Evolutionary conservation across 2,888 invertebrate genomes (phyloP).

Genomic region (Theodoxus fluviatilis): DNA sequence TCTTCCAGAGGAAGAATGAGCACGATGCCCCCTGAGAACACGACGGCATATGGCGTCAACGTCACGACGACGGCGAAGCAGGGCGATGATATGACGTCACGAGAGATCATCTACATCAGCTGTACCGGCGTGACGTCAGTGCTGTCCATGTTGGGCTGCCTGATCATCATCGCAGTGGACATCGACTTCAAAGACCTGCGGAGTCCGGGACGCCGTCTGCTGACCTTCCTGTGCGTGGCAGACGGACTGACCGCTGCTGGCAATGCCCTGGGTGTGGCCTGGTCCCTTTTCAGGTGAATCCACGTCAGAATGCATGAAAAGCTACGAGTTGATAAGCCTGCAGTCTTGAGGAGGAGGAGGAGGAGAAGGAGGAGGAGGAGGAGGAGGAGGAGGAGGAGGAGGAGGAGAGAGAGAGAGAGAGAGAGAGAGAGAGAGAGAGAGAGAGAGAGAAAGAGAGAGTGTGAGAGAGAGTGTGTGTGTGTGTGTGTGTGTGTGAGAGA

Average conservation of each 20-base stretch:
- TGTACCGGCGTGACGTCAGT: constrained; percentile 36
- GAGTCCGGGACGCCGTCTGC: constrained; percentile 39
- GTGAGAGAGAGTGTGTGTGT: too few species aligned
- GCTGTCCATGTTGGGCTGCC: constrained; percentile 41
- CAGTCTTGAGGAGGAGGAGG: too few species aligned
- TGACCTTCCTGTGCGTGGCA: constrained; percentile 41
- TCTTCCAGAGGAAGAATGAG: too few species aligned
- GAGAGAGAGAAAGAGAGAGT: too few species aligned
- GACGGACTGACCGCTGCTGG: constrained; percentile 34
- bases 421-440: too few species aligned
- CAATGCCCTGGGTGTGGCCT: constrained; percentile 29
- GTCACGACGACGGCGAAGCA: not conserved
- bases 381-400: too few species aligned
- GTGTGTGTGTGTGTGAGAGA: too few species aligned
- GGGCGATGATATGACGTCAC: constrained; percentile 23
- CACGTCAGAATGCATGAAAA: not conserved
- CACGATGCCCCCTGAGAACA: too few species aligned
- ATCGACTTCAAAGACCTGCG: constrained; percentile 33
- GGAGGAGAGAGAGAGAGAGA: too few species aligned
- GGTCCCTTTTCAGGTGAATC: constrained; percentile 28
- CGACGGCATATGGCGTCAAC: too few species aligned
- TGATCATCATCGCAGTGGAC: constrained; percentile 35
- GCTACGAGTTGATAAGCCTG: too few species aligned
- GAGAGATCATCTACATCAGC: constrained; percentile 34
- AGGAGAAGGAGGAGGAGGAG: too few species aligned